Evolutionary conservation across 1,140 invertebrate species (phyloP), one percentile per base, ranked within the genome.

Genomic region (Megalonaias nervosa): DNA sequence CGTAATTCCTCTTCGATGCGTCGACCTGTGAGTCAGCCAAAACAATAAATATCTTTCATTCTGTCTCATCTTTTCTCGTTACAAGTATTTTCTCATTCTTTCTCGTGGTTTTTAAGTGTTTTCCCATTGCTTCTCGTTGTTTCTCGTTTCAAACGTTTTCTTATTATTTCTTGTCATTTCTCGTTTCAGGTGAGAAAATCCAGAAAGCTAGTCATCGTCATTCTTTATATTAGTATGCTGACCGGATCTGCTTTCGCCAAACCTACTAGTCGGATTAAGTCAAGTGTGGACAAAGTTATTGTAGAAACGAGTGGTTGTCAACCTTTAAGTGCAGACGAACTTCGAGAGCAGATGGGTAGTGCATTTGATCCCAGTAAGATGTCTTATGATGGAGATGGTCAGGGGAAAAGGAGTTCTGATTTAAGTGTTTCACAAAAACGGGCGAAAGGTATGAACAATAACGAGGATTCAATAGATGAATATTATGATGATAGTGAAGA

Each of bases 341-440:
- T 71, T 23, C 68, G 69, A 26, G 60, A 62, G 17, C 31, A 67
- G 23, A 71, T 71, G 69, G 75, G 75, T 31, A 26, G 23, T 12
- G 75, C 75, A 55, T 77, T 71, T 59, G 75, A 77, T 60, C 67
- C 69, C 19, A 69, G 17, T 23, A 69, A 56, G 21, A 75, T 75
- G 74, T 38, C 57, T n/a, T 38, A 62, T 21, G 74, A 75, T 56
- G 75, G 72, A 15, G 66, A 38, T 48, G 38, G 19, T 2, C 19
- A 67, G 67, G 60, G 59, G 23, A 66, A 65, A 23, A 67, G 59
- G 60, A 59, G 23, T 15, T 26, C 48, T 61, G 59, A 31, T 21
- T 23, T 31, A 6, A 38, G 57, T 60, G 70, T 19, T 71, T 55
- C n/a, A 26, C 38, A 68, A 15, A 70, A 69, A 65, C 66, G 66